phyloP scores from a whole-genome alignment of 37 sponge, comb jelly and placozoan genomes.

The Geodia barretti region DNA sequence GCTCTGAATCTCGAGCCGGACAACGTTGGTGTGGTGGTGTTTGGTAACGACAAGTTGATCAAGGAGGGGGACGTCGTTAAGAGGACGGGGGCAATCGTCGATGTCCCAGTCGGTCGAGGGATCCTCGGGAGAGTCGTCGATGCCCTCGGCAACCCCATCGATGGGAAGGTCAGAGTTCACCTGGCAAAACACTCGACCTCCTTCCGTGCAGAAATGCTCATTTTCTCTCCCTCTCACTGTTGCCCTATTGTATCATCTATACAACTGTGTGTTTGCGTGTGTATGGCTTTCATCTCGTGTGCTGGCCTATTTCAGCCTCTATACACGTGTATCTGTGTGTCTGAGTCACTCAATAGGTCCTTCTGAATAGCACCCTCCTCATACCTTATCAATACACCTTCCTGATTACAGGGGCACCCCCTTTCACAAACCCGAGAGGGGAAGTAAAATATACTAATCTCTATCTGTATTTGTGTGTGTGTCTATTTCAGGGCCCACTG shows the following conservation, averaged over 20 bases:
- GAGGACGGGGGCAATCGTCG: constrained; percentile 98
- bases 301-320: no score
- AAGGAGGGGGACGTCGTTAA: constrained; percentile 98
- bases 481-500: constrained; percentile 80
- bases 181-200: no score
- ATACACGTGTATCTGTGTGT: no score
- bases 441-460: no score
- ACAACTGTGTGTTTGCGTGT: constrained; percentile 15
- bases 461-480: neutral
- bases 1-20: constrained; percentile 98
- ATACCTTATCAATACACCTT: neutral
- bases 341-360: no score
- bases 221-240: no score
- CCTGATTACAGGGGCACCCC: neutral
- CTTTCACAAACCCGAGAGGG: no score
- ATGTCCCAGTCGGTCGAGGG: constrained; percentile 91
- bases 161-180: constrained; percentile 93
- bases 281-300: no score
- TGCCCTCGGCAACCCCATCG: constrained; percentile 96
- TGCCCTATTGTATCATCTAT: no score
- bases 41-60: constrained; percentile 99
- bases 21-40: constrained; percentile 98
- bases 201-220: no score
- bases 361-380: no score
- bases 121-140: constrained; percentile 96